Conservation (phyloP, 2,888 invertebrate species). For the Xylocampa areola region DNA sequence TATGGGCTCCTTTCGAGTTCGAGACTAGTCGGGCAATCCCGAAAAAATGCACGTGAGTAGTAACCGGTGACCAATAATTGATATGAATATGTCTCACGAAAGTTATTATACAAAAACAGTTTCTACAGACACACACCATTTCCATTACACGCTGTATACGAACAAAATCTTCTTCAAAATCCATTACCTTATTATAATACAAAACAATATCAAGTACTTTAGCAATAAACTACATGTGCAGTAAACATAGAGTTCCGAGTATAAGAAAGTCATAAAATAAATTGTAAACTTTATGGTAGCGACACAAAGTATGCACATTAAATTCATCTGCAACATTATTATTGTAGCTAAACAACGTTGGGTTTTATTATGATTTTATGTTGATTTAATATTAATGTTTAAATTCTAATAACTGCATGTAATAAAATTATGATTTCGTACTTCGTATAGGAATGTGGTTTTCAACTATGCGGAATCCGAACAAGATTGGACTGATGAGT, state of each 20-base stretch:
- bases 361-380: constrained; percentile 39
- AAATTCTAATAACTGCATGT: background rate
- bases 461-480: no score
- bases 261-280: constrained; percentile 50
- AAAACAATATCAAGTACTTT: constrained; percentile 14
- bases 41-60: no score
- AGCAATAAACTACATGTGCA: constrained; percentile 32
- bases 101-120: background rate
- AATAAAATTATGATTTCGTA: constrained; percentile 8
- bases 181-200: constrained; percentile 1
- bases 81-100: no score
- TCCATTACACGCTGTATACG: background rate
- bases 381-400: constrained; percentile 8
- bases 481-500: no score
- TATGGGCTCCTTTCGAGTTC: no score
- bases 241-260: constrained; percentile 39
- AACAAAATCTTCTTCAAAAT: background rate
- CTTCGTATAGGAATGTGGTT: no score
- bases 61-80: no score
- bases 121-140: background rate
- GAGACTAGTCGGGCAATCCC: no score
- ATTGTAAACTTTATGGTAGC: constrained; percentile 46
- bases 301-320: constrained; percentile 41
- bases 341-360: constrained; percentile 25
- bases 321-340: constrained; percentile 42